Base-by-base conservation (phyloP, 2,113 vertebrate species). In the Chascanopsetta lugubris region DNA sequence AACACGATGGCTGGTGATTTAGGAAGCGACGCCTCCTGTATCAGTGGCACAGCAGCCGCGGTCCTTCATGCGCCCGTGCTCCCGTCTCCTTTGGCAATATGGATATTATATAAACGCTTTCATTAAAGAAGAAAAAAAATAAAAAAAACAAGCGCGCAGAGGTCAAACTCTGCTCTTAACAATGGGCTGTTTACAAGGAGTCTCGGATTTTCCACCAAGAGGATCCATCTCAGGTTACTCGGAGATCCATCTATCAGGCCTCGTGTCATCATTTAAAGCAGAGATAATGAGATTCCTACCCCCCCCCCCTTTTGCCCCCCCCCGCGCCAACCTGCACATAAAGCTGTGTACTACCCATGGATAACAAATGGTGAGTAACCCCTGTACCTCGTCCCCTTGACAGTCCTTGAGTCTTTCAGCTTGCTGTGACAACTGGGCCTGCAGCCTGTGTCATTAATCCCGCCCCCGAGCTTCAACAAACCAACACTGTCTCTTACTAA, bases 181-280 rank as follows among this genome's bases (percentile, higher is more conserved):
- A 74, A 83, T 57, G 70, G 54, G 45, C 32, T 75, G 43, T 60
- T 27, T 62, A 55, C 34, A 58, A 67, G 13, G 32, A 40, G 27
- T 76, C 63, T 88, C 60, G 17, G 38, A 86, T 83, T 54, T 47
- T 34, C 53, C 40, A 59, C 48, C 48, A 47, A 46, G 55, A 69
- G 55, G 36, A 65, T 34, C 40, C 71, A 56, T 38, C 64, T 87
- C 74, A n/a, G 36, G 74, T 87, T 84, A 77, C 85, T 48, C 22
- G 55, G 21, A 69, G 10, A 22, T 38, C 42, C 40, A 46, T 63
- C 24, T 13, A 15, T 63, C 21, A 47, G 46, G n/a, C 58, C 75
- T 36, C 8, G 5, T 72, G 38, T 53, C 29, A 51, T 73, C 48
- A 63, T 77, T 77, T 77, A 54, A 59, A 68, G 29, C 57, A 59